A percentile compares a stretch with the other conserved stretches of the same genome.
Evolutionary conservation across 2,797 vertebrate species (phyloP).

Genomic region (Streptopelia turtur): DNA sequence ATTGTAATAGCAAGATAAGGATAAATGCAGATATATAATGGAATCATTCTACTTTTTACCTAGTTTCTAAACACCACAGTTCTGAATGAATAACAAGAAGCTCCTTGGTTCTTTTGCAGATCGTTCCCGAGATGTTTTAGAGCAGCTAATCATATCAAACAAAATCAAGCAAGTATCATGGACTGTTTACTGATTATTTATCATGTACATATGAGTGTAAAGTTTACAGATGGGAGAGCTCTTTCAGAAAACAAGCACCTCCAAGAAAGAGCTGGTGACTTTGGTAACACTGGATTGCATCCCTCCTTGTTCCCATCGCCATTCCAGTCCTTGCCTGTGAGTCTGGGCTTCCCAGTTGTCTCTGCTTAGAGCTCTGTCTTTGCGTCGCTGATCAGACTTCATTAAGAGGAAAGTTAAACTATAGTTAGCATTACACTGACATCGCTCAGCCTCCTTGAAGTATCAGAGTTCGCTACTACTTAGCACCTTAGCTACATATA

Average conservation of each 20-base stretch:
- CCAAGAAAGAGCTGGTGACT: not conserved
- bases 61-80: not conserved
- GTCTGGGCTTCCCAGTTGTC: not conserved
- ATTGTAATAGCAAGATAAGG: not conserved
- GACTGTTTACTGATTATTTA: constrained; percentile 82
- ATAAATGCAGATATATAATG: not conserved
- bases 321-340: not conserved
- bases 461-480: not conserved
- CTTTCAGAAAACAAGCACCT: not conserved
- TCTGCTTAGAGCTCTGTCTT: not conserved
- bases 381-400: not conserved
- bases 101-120: constrained; percentile 73
- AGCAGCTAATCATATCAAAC: constrained; percentile 79
- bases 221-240: constrained; percentile 11
- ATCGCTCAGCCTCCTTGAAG: not conserved
- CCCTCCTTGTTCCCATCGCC: not conserved
- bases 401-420: not conserved
- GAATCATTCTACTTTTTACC: not conserved
- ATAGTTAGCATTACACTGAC: not conserved
- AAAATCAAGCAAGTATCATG: constrained; percentile 87
- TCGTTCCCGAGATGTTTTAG: constrained; percentile 82
- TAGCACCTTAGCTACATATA: not conserved
- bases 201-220: not conserved
- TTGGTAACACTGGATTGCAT: not conserved
- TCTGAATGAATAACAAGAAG: not conserved